Conservation (phyloP, 2,888 invertebrate genomes). For the Colostygia pectinataria region DNA sequence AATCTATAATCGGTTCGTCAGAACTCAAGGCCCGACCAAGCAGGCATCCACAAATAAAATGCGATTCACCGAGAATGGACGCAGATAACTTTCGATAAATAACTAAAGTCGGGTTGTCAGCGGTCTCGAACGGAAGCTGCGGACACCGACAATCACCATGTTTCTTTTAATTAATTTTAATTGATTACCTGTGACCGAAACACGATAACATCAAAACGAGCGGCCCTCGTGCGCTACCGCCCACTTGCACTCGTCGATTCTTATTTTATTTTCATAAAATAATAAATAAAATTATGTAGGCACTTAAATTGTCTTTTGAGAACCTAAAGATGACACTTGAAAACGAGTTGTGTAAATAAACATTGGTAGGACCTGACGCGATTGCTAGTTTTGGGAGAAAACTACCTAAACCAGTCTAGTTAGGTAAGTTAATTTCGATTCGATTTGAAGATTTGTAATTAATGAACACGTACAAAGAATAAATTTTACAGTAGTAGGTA, state of each 20-base stretch:
- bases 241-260: constrained; percentile 21
- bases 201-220: constrained; percentile 16
- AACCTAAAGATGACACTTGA: too few relatives aligned
- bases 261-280: constrained; percentile 2
- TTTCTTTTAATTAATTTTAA: constrained; percentile 44
- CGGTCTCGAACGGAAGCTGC: constrained; percentile 42
- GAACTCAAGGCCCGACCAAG: constrained; percentile 8
- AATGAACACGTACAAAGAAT: too few relatives aligned
- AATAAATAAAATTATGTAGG: not conserved
- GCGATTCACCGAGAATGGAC: constrained; percentile 16
- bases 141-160: constrained; percentile 10
- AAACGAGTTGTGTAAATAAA: too few relatives aligned
- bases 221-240: constrained; percentile 15
- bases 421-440: too few relatives aligned
- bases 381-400: too few relatives aligned
- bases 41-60: constrained; percentile 20
- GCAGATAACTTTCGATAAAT: constrained; percentile 17
- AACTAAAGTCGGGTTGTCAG: constrained; percentile 20
- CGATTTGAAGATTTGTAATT: too few relatives aligned
- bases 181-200: constrained; percentile 39
- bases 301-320: constrained; percentile 3
- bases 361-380: too few relatives aligned
- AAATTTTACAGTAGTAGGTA: too few relatives aligned
- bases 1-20: constrained; percentile 14
- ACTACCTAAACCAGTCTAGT: too few relatives aligned